A percentile compares a stretch with the other conserved stretches of the same genome.
Conservation (phyloP, 1,140 invertebrate genomes). For the Halyomorpha halys region DNA sequence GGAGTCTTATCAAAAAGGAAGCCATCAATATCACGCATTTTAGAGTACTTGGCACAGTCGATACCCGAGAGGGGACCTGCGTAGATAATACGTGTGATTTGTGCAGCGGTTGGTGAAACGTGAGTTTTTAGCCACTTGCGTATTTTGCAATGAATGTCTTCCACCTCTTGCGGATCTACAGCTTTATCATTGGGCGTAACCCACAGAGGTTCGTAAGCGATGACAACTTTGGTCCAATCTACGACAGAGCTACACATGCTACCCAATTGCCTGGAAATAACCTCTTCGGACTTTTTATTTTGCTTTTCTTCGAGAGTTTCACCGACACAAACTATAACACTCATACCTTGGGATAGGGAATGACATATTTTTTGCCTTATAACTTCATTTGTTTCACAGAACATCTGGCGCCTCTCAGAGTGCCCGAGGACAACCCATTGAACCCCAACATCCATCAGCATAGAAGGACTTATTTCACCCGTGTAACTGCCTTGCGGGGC, state of each 20-base stretch:
- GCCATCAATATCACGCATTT: too few species aligned
- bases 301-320: conserved; percentile 95
- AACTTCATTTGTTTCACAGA: conserved; percentile 76
- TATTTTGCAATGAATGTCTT: conserved; percentile 57
- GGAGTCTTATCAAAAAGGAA: too few species aligned
- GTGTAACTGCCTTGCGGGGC: conserved; percentile 91
- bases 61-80: conserved; percentile 60
- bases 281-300: conserved; percentile 84
- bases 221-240: conserved; percentile 86
- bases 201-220: conserved; percentile 99
- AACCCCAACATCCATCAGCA: conserved; percentile 86
- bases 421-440: conserved; percentile 97
- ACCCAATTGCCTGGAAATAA: conserved; percentile 84
- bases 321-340: conserved; percentile 94
- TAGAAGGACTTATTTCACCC: conserved; percentile 76
- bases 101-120: conserved; percentile 65
- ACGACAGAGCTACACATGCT: conserved; percentile 65
- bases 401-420: conserved; percentile 92
- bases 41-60: too few species aligned
- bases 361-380: conserved; percentile 86
- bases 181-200: conserved; percentile 99
- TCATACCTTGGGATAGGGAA: conserved; percentile 75
- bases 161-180: conserved; percentile 86
- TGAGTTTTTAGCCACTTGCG: conserved; percentile 77
- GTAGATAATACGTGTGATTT: conserved; percentile 81